Conservation (phyloP, 2,113 vertebrate species). For the Embiotoca jacksoni region DNA sequence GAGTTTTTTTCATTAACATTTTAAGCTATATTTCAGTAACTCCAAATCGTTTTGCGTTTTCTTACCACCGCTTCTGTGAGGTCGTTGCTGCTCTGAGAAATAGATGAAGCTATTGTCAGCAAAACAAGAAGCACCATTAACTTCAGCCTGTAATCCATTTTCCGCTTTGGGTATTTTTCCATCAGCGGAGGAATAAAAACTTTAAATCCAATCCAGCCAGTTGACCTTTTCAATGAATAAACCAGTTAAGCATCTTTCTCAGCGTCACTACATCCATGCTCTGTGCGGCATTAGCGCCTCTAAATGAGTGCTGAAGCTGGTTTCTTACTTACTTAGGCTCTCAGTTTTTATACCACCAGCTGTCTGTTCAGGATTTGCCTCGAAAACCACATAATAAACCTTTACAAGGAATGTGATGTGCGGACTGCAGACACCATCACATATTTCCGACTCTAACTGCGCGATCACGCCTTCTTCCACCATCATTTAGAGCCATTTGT, state of each 20-base stretch:
- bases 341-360: conserved; percentile 71
- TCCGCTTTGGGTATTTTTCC: conserved; percentile 9
- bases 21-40: neutral
- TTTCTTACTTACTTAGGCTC: neutral
- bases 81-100: conserved; percentile 46
- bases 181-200: neutral
- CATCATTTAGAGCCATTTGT: conserved; percentile 41
- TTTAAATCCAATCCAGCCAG: neutral
- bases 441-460: conserved; percentile 49
- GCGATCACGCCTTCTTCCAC: conserved; percentile 36
- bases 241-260: conserved; percentile 3
- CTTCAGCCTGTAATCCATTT: conserved; percentile 55
- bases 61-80: conserved; percentile 75
- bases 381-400: conserved; percentile 60
- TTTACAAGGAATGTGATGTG: conserved; percentile 68
- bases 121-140: conserved; percentile 59
- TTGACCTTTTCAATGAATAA: conserved; percentile 3
- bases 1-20: neutral
- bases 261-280: conserved; percentile 7
- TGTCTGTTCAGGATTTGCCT: conserved; percentile 41
- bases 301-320: conserved; percentile 1
- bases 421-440: conserved; percentile 29
- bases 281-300: neutral
- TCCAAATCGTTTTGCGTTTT: neutral
- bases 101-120: conserved; percentile 45